A percentile compares a stretch with the other conserved stretches of the same genome.
These are phyloP conservation scores for Flabesymbios commensalis DNA, from an alignment of 2,888 invertebrate species.

Conservation along the genomic window DNA sequence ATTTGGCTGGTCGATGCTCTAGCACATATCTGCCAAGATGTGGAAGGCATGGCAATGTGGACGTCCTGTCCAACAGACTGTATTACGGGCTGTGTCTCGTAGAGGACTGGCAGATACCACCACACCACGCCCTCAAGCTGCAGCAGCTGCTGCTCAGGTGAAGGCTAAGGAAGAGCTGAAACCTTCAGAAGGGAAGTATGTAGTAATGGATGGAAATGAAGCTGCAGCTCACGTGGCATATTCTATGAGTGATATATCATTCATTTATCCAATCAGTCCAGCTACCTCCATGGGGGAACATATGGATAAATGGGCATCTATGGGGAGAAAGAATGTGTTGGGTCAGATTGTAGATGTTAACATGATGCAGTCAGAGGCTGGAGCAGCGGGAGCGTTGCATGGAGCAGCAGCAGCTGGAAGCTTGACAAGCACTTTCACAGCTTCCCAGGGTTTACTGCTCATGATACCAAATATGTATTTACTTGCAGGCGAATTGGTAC, in stretches of 20 bases:
- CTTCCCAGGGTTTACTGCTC: conserved; percentile 33
- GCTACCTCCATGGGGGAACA: conserved; percentile 38
- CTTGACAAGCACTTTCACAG: conserved; percentile 32
- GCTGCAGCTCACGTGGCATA: conserved; percentile 34
- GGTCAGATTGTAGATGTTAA: conserved; percentile 31
- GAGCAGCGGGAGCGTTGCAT: conserved; percentile 34
- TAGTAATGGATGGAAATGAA: conserved; percentile 32
- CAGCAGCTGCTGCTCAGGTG: conserved; percentile 3
- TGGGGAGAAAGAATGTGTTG: conserved; percentile 29
- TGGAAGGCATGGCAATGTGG: conserved; percentile 25
- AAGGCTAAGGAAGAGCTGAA: background rate
- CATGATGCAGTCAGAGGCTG: conserved; percentile 37
- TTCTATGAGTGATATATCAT: conserved; percentile 31
- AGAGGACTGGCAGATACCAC: conserved; percentile 25
- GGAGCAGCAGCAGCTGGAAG: conserved; percentile 34
- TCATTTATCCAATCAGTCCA: conserved; percentile 35
- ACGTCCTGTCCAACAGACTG: conserved; percentile 26
- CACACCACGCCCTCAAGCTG: conserved; percentile 15
- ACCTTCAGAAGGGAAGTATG: background rate
- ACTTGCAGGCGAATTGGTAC: conserved; percentile 36
- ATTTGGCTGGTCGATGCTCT: too few species aligned
- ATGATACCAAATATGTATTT: conserved; percentile 40
- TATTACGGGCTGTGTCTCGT: conserved; percentile 10
- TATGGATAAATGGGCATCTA: conserved; percentile 34
- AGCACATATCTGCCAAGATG: too few species aligned